Percentiles rank a stretch among this genome's conserved stretches.
phyloP scores from a whole-genome alignment of 1,140 invertebrate genomes.

The Ostrea edulis region DNA sequence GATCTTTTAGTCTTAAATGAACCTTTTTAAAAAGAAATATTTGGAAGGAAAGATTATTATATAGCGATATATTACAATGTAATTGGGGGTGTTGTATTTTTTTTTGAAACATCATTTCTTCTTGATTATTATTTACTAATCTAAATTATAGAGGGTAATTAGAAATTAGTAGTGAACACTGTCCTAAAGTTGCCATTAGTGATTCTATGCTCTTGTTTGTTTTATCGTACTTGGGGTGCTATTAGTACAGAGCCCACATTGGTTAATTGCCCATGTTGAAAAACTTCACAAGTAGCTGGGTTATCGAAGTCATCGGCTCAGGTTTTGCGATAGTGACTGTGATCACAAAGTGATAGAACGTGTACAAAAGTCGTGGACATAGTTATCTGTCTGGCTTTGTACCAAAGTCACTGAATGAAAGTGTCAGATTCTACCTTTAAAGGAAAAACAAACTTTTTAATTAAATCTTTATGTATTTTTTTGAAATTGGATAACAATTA shows the following conservation, averaged over 20 bases:
- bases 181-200: background rate
- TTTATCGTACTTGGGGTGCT: background rate
- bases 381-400: constrained; percentile 18
- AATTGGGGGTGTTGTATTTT: background rate
- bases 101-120: background rate
- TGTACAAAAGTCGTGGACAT: constrained; percentile 29
- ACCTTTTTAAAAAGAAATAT: background rate
- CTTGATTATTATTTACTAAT: background rate
- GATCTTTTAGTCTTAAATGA: constrained; percentile 10
- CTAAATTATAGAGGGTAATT: background rate
- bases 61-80: background rate
- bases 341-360: constrained; percentile 24
- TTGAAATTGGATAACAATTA: constrained; percentile 47
- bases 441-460: constrained; percentile 40
- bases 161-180: background rate
- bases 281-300: constrained; percentile 26
- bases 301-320: constrained; percentile 31
- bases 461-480: constrained; percentile 43
- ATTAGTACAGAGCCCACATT: background rate
- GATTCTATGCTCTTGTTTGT: background rate
- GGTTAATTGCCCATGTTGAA: constrained; percentile 25
- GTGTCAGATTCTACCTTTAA: constrained; percentile 43
- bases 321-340: background rate
- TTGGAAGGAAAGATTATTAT: background rate
- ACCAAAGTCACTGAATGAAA: background rate